Evolutionary conservation across 2,797 vertebrate genomes (phyloP).

Genomic region (Epinephelus malabaricus): DNA sequence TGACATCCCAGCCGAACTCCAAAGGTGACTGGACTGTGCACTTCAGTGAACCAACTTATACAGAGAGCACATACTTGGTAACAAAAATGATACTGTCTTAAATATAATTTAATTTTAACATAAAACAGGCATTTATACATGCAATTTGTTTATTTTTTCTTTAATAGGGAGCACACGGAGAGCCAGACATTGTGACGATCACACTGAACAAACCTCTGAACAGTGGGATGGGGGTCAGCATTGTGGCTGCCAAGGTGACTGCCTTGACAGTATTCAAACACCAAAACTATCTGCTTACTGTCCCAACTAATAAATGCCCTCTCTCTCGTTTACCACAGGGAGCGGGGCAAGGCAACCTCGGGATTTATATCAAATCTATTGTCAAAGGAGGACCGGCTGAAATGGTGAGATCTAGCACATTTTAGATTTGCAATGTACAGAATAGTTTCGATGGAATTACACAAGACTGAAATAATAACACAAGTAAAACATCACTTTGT

Average conservation of each 20-base stretch:
- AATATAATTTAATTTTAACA: not conserved
- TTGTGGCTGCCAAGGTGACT: conserved; percentile 95
- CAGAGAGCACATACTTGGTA: conserved; percentile 58
- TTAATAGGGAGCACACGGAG: conserved; percentile 57
- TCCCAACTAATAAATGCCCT: conserved; percentile 9
- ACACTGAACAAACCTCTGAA: conserved; percentile 91
- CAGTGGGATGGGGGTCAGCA: conserved; percentile 94
- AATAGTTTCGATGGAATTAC: not conserved
- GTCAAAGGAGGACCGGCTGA: conserved; percentile 94
- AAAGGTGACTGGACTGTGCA: conserved; percentile 92
- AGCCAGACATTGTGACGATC: conserved; percentile 90
- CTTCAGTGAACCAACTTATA: conserved; percentile 84
- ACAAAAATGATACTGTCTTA: not conserved
- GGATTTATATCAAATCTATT: conserved; percentile 97
- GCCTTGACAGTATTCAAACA: conserved; percentile 11
- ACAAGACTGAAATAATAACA: not conserved
- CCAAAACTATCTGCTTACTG: not conserved
- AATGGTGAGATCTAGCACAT: conserved; percentile 85
- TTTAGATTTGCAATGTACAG: not conserved
- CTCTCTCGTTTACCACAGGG: conserved; percentile 82
- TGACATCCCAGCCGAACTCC: conserved; percentile 84
- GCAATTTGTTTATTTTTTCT: not conserved
- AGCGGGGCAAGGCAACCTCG: conserved; percentile 91
- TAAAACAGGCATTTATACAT: not conserved
- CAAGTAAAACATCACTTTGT: not conserved